Percentiles rank a stretch among this genome's conserved stretches.
Evolutionary conservation across 2,113 vertebrate species (phyloP).

Genomic region (Butorides virescens): DNA sequence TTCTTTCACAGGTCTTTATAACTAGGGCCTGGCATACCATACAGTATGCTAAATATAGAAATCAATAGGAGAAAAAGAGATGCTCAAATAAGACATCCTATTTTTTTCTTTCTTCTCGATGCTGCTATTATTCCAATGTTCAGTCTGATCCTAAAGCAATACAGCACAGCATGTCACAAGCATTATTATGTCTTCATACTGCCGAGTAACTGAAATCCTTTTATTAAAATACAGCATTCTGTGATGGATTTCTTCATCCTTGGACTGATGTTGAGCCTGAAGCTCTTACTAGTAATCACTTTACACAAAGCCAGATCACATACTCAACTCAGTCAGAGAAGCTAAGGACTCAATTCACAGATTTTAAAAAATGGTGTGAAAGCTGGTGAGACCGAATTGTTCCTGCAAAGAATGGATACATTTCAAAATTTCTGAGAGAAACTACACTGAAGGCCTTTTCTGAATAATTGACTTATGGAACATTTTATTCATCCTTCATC

Average conservation of each 20-base stretch:
- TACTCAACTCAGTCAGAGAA: constrained; percentile 18
- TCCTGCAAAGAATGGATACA: not conserved
- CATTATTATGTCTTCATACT: constrained; percentile 47
- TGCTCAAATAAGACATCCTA: constrained; percentile 2
- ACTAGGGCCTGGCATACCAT: not conserved
- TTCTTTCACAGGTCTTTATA: constrained; percentile 12
- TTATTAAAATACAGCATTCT: constrained; percentile 61
- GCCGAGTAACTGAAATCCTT: constrained; percentile 52
- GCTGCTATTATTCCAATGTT: constrained; percentile 37
- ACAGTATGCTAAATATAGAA: not conserved
- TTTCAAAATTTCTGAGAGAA: constrained; percentile 10
- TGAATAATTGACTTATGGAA: not conserved
- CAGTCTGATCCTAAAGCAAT: constrained; percentile 54
- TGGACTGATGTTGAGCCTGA: constrained; percentile 59
- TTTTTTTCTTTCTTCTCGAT: constrained; percentile 30
- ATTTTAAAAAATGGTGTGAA: constrained; percentile 18
- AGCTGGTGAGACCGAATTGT: not conserved
- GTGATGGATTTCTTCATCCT: constrained; percentile 61
- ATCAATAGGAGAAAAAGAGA: not conserved
- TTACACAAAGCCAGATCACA: constrained; percentile 56
- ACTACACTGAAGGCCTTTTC: not conserved
- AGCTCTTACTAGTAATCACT: constrained; percentile 63
- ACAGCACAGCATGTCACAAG: constrained; percentile 46
- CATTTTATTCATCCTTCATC: not conserved
- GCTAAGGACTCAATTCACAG: constrained; percentile 18